Base-by-base conservation (phyloP, 2,113 vertebrate genomes). In the Sebastes schlegelii region DNA sequence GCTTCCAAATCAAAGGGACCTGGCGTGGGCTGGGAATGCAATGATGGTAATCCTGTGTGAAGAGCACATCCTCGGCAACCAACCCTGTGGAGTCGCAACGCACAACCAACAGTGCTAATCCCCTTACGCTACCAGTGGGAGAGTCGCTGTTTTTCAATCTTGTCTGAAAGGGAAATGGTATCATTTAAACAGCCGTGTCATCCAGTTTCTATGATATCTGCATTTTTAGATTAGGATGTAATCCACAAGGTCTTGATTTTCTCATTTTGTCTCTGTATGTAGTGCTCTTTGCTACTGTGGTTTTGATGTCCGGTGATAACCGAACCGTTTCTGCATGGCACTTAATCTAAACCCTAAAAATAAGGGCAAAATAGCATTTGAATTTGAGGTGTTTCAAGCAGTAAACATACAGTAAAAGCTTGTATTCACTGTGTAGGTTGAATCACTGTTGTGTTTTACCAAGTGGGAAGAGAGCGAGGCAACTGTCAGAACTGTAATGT, bases 1-100 rank as follows among this genome's bases (percentile, higher is more conserved):
- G 10, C 62, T 75, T 52, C 26, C 49, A 80, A 77, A 89, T 93
- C 66, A 90, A 87, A 90, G 84, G 17, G 65, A 42, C 60, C 14
- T 69, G 80, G 88, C 84, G 81, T 93, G 89, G 90, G 84, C 73
- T 26, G 76, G 49, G 62, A 66, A 5, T 54, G 88, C 40, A 13
- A 57, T 86, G 78, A 83, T 52, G 74, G 58, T 92, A 90, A 93
- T 91, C 85, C 87, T 66, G 83, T 79, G 79, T 86, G 82, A 84
- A 84, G 74, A 83, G 85, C 40, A 88, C 79, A 83, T 87, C 74
- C 74, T 81, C 82, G 10, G 58, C 45, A 79, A 77, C 66, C 74
- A 86, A 34, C 43, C 64, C 49, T 34, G 77, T 76, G 45, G 64
- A 88, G 74, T 85, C 77, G 5, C 77, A 70, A 72, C 34, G 4